Evolutionary conservation across 1,140 invertebrate genomes (phyloP).

Genomic region (Dendroctonus ponderosae): DNA sequence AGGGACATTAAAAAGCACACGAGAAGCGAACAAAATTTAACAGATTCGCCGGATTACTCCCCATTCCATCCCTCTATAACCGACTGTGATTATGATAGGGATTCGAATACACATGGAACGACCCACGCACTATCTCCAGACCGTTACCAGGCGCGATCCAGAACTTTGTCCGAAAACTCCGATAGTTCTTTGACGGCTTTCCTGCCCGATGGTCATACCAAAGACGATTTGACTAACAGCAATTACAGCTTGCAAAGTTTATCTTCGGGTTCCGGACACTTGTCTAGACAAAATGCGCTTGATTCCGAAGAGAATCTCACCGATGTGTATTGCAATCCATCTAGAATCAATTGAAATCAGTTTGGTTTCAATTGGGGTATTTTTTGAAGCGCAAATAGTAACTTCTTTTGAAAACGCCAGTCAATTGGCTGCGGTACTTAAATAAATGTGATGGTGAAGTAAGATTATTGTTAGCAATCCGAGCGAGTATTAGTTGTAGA

Average conservation of each 20-base stretch:
- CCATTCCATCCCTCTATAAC: slow-evolving; percentile 8
- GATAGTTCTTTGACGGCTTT: slow-evolving; percentile 32
- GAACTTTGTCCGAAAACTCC: slow-evolving; percentile 41
- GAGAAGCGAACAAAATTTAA: slow-evolving; percentile 38
- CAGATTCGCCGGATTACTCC: slow-evolving; percentile 25
- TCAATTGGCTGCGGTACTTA: too few species aligned
- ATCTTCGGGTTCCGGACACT: slow-evolving; percentile 42
- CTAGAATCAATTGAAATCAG: background rate
- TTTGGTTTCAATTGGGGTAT: too few species aligned
- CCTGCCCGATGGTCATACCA: slow-evolving; percentile 14
- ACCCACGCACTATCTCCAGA: background rate
- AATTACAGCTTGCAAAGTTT: slow-evolving; percentile 37
- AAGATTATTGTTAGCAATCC: too few species aligned
- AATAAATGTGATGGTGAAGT: too few species aligned
- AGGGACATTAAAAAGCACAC: slow-evolving; percentile 8
- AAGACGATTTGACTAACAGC: slow-evolving; percentile 22
- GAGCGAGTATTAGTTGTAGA: too few species aligned
- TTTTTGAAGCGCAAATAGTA: too few species aligned
- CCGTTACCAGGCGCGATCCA: slow-evolving; percentile 22
- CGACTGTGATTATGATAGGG: background rate
- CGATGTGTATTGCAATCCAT: slow-evolving; percentile 47
- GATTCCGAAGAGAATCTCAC: slow-evolving; percentile 44
- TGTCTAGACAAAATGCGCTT: slow-evolving; percentile 47
- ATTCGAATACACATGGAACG: slow-evolving; percentile 3
- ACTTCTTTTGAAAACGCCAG: too few species aligned